Conservation (phyloP, 2,888 invertebrate genomes). For the Chrysolina oricalcia region DNA sequence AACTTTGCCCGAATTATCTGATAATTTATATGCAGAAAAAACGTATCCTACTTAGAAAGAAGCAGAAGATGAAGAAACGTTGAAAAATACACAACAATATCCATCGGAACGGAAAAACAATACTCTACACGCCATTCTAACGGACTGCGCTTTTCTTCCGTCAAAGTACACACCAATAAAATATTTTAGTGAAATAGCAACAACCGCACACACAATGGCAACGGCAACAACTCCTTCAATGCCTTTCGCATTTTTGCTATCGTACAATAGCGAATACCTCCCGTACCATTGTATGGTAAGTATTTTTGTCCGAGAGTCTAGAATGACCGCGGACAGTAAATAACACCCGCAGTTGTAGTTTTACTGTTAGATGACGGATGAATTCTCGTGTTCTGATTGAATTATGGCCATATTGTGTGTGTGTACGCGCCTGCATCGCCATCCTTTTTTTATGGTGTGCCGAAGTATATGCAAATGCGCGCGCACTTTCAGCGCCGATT, state of each 20-base stretch:
- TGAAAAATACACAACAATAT: background rate
- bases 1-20: too few species aligned
- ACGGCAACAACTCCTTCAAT: conserved; percentile 41
- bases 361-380: conserved; percentile 59
- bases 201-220: conserved; percentile 36
- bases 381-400: conserved; percentile 57
- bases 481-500: conserved; percentile 52
- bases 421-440: conserved; percentile 46
- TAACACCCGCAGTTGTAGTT: conserved; percentile 57
- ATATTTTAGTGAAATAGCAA: conserved; percentile 14
- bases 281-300: conserved; percentile 57
- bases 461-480: conserved; percentile 55
- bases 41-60: too few species aligned
- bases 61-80: background rate
- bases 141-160: background rate
- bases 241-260: conserved; percentile 43
- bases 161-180: conserved; percentile 18
- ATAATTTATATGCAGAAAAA: too few species aligned
- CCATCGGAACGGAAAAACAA: background rate
- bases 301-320: conserved; percentile 52
- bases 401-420: conserved; percentile 56
- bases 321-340: conserved; percentile 56
- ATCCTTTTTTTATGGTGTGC: conserved; percentile 40
- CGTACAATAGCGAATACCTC: conserved; percentile 51
- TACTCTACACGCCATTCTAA: background rate